Base-by-base conservation (phyloP, 1,140 invertebrate species). In the Chelonus insularis region DNA sequence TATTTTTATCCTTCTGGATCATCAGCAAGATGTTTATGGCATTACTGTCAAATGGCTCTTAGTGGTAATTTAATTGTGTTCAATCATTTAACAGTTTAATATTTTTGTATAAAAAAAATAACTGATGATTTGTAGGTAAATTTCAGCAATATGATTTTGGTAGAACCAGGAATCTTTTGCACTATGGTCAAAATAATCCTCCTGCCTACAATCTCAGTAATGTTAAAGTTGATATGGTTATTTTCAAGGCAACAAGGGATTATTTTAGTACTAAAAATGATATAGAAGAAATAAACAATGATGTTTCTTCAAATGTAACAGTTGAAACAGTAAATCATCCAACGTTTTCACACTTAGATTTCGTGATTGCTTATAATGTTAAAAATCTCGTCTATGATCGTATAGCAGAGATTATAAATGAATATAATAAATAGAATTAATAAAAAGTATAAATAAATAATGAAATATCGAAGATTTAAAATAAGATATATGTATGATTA, bases 131-230 rank as follows among this genome's bases (percentile, higher is more conserved):
- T 60, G 9, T 41, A 67, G 66, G 52, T 23, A 55, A 58, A 37
- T 72, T 72, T 51, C 25, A 57, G 50, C 68, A 65, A 43, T 83
- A 72, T 62, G 77, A 83, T 56, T 80, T 68, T 59, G 79, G 78
- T 4, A 57, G 51, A 5, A n/a, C n/a, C n/a, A 60, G 64, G 34
- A 84, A 84, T 64, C 55, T 76, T 12, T 58, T 66, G 14, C 67
- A 74, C 48, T 83, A 84, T 62, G 75, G 76, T 16, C 64, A 78
- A 69, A 52, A 68, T 1, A 72, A 64, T 32, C 82, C 83, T 14
- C 82, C 83, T 37, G 39, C 65, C 6, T 84, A 84, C 60, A 45
- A 75, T 56, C 23, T 79, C 0, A 65, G 8, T 8, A 65, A 61
- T 18, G 47, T 65, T 1, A 39, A n/a, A 7, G 55, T 45, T 14